phyloP scores from a whole-genome alignment of 2,797 vertebrate species.

The Enteromius paludinosus region DNA sequence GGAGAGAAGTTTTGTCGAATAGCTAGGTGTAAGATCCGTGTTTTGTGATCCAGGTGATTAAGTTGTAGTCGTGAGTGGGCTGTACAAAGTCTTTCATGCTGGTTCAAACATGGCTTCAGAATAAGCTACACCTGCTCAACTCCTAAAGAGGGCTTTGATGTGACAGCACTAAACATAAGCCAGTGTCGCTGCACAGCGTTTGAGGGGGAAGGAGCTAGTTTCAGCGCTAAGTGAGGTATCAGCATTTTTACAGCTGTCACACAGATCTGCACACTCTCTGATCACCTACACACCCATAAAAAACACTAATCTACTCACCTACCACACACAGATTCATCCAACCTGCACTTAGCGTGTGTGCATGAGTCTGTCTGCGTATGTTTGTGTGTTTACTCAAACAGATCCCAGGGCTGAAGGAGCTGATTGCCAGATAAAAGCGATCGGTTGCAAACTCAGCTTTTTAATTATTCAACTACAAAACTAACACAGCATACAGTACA shows the following conservation, averaged over 20 bases:
- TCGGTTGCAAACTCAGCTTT: background rate
- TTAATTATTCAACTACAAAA: conserved; percentile 18
- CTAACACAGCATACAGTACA: background rate
- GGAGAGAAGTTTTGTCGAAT: conserved; percentile 27
- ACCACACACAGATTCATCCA: background rate
- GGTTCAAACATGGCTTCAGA: conserved; percentile 69
- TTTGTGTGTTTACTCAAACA: background rate
- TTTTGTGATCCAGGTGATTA: conserved; percentile 53
- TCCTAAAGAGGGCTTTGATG: conserved; percentile 75
- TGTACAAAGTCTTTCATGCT: conserved; percentile 72
- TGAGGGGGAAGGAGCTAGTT: conserved; percentile 64
- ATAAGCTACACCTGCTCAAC: conserved; percentile 73
- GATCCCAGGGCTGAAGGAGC: conserved; percentile 2
- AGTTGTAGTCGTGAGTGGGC: conserved; percentile 59
- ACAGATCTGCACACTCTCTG: conserved; percentile 44
- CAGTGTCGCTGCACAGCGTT: conserved; percentile 60
- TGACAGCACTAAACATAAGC: conserved; percentile 71
- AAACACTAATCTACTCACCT: conserved; percentile 39
- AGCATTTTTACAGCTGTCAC: conserved; percentile 60
- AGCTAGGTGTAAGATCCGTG: conserved; percentile 30
- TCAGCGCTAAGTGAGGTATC: conserved; percentile 68
- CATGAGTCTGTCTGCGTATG: conserved; percentile 17
- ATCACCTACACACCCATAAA: conserved; percentile 43
- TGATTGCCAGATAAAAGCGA: conserved; percentile 8
- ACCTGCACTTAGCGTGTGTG: background rate